Base-by-base conservation (phyloP, 2,797 vertebrate genomes). In the Fistularia commersonii region DNA sequence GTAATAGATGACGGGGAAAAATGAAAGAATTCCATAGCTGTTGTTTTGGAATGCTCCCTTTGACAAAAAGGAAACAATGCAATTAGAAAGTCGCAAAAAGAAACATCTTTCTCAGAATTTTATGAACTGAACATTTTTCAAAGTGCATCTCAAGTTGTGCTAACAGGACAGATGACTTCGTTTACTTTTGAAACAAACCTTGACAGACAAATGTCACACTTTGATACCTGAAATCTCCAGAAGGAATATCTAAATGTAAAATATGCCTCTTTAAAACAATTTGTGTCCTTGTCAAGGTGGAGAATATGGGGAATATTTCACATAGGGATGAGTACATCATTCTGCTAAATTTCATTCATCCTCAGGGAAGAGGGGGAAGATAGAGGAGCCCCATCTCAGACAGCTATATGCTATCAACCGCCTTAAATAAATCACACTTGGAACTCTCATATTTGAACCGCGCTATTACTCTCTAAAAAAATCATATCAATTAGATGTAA, bases 321-420 rank as follows among this genome's bases (percentile, higher is more conserved):
- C 4, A 23, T 23, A 23, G 23, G 23, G 23, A 23, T 23, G 23
- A 23, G 23, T 23, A 23, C 2, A 23, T 23, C 23, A 23, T 23
- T 23, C 23, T 23, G 23, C 23, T 23, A 74, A 63, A 73, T 82
- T 79, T 69, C 61, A 80, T 68, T 65, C 62, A 65, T 72, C 75
- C 69, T 61, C 15, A 8, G 66, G 73, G 72, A 40, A 41, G 57
- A 31, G 33, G 33, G 43, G 10, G 7, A 14, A 38, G 23, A 48
- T 39, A 11, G 15, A 4, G 38, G 12, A 12, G 33, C 15, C 49
- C 48, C n/a, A 32, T 15, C 44, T 66, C 62, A 59, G 13, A 7
- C 43, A 59, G 45, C 59, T 72, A 45, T 13, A 42, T 7, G 7
- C 31, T 36, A 70, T 66, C 55, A 65, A 76, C 55, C 56, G 48